Evolutionary conservation across 2,113 vertebrate species (phyloP).

Genomic region (Sula dactylatra): DNA sequence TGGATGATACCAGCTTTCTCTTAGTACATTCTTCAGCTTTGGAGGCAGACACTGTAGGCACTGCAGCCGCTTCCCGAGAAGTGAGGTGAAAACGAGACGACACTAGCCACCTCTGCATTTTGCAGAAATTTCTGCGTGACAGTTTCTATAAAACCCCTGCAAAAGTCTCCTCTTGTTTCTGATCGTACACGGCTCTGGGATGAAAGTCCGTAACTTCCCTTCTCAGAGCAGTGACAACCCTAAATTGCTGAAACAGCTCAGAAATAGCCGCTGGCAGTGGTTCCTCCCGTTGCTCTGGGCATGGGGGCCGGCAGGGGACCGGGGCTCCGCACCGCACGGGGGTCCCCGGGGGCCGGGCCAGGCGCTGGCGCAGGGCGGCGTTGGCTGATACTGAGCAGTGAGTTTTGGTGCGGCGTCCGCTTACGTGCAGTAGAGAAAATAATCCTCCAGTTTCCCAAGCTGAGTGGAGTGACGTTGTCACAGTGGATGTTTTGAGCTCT

Average conservation of each 20-base stretch:
- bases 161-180: not conserved
- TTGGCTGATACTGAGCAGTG: not conserved
- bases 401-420: not conserved
- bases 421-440: not conserved
- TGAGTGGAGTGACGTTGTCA: not conserved
- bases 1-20: accelerated
- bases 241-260: not conserved
- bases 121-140: not conserved
- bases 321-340: no score
- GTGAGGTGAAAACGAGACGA: not conserved
- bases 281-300: not conserved
- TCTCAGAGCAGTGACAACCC: not conserved
- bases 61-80: not conserved
- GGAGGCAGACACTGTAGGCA: not conserved
- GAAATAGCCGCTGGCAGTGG: not conserved
- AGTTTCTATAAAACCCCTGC: not conserved
- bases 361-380: no score
- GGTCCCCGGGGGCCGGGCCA: not conserved
- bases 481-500: conserved; percentile 46
- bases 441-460: not conserved
- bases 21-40: accelerated
- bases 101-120: not conserved
- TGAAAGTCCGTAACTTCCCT: accelerated
- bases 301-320: not conserved
- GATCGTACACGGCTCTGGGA: not conserved